Percentiles rank a stretch among this genome's conserved stretches.
These are phyloP conservation scores for Lanius ludovicianus DNA, from an alignment of 2,113 vertebrate genomes.

Conservation along the genomic window DNA sequence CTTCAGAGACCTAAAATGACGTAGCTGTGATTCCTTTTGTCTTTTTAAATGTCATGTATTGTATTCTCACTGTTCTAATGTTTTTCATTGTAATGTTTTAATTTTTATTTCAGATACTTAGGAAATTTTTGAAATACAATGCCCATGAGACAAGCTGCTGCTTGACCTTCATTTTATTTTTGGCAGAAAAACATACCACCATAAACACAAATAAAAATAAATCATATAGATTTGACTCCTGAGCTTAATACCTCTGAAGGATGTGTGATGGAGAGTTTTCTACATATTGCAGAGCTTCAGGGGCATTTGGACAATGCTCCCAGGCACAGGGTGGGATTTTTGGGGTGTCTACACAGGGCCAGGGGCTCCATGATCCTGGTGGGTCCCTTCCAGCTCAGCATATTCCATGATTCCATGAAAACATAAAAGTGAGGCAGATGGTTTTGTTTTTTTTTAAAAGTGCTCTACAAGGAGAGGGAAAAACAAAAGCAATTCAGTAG, in stretches of 20 bases:
- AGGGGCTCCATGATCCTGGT: not conserved
- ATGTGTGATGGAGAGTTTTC: not conserved
- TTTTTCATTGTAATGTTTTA: not conserved
- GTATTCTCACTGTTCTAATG: not conserved
- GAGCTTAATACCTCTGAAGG: not conserved
- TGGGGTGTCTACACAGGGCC: not conserved
- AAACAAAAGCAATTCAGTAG: not conserved
- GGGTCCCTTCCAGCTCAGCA: not conserved
- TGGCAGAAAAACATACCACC: not conserved
- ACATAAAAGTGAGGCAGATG: not conserved
- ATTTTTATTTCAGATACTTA: not conserved
- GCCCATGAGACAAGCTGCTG: not conserved
- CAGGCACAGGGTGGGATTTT: not conserved
- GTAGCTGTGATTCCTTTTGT: not conserved
- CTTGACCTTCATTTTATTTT: not conserved
- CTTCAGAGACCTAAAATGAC: not conserved
- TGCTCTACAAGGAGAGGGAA: not conserved
- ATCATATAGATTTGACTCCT: not conserved
- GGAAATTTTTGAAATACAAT: not conserved
- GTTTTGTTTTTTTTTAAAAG: not conserved
- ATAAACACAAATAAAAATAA: not conserved
- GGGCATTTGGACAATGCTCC: accelerated
- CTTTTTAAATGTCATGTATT: not conserved
- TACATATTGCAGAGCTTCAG: not conserved
- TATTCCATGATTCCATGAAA: not conserved